Conservation (phyloP, 2,113 vertebrate genomes). For the Chaenocephalus aceratus region DNA sequence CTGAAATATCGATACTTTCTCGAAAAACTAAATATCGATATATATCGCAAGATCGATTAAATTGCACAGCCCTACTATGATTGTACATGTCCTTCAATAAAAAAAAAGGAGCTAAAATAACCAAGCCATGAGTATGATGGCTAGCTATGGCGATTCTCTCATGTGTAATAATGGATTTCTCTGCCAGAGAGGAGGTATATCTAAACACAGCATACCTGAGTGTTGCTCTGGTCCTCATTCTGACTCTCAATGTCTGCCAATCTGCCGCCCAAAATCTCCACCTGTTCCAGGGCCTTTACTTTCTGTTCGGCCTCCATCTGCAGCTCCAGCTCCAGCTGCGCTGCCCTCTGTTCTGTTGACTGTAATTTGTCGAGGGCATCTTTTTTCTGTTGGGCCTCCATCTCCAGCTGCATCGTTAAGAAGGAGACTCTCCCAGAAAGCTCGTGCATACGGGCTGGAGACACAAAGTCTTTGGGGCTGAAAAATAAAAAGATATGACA, state of each 20-base stretch:
- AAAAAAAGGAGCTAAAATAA: background rate
- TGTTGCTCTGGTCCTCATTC: conserved; percentile 43
- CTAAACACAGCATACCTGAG: conserved; percentile 44
- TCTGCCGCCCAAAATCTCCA: conserved; percentile 28
- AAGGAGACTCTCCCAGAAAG: conserved; percentile 60
- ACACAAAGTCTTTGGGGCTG: conserved; percentile 45
- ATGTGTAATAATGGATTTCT: background rate
- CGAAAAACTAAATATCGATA: no score
- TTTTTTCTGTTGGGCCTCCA: conserved; percentile 53
- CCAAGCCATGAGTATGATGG: background rate
- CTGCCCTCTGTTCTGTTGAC: background rate
- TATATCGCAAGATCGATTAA: no score
- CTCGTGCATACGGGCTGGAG: conserved; percentile 39
- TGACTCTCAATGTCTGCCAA: conserved; percentile 55
- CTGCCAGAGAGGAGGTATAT: background rate
- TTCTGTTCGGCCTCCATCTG: conserved; percentile 19
- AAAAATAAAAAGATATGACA: background rate
- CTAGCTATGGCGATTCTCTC: background rate
- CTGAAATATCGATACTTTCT: no score
- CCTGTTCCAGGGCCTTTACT: conserved; percentile 32
- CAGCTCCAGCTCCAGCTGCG: conserved; percentile 40
- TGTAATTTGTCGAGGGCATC: conserved; percentile 1
- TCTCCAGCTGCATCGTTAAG: conserved; percentile 72
- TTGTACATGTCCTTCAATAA: no score
- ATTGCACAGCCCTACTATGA: no score